Conservation (phyloP, 2,797 vertebrate species). For the Danio kyathit region DNA sequence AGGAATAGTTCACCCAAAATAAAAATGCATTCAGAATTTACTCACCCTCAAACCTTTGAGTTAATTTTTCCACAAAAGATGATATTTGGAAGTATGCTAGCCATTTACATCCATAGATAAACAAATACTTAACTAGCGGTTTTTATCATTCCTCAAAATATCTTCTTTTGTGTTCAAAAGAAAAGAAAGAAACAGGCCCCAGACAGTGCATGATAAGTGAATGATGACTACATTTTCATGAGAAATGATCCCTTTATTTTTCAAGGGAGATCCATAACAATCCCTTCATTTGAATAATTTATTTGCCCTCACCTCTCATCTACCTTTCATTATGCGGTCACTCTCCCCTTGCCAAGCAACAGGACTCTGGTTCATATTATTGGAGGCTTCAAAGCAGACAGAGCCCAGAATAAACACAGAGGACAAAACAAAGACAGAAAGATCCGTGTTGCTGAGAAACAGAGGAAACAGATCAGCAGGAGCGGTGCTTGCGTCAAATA, state of each 20-base stretch:
- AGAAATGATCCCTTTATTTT: background rate
- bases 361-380: slow-evolving; percentile 54
- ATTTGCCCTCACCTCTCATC: slow-evolving; percentile 19
- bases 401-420: slow-evolving; percentile 47
- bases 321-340: slow-evolving; percentile 37
- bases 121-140: too few relatives aligned
- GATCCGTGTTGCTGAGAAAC: slow-evolving; percentile 61
- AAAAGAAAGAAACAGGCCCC: too few relatives aligned
- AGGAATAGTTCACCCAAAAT: too few relatives aligned
- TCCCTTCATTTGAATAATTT: background rate
- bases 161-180: too few relatives aligned
- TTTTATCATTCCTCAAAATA: too few relatives aligned
- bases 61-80: too few relatives aligned
- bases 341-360: slow-evolving; percentile 38
- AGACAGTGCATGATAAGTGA: too few relatives aligned
- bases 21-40: background rate
- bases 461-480: slow-evolving; percentile 49
- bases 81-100: too few relatives aligned
- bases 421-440: slow-evolving; percentile 56
- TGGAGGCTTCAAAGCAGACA: slow-evolving; percentile 52
- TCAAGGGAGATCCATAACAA: slow-evolving; percentile 1
- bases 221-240: background rate
- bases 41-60: background rate
- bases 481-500: slow-evolving; percentile 45
- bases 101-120: too few relatives aligned